These are phyloP conservation scores for Papilio polyxenes DNA, from an alignment of 1,140 invertebrate species.

Conservation along the genomic window DNA sequence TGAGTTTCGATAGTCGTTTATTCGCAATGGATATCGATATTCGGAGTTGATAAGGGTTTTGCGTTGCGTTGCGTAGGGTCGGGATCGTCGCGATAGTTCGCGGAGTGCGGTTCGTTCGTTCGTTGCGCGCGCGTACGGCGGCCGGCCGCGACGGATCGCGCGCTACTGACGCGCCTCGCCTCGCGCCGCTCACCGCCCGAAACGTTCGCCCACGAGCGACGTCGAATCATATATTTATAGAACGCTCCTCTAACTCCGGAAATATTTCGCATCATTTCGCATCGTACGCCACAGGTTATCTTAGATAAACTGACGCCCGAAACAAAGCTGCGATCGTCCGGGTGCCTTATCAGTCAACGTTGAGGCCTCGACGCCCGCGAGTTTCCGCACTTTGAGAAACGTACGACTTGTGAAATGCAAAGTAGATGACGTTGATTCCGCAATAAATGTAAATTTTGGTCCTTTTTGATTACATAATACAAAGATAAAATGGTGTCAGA, in stretches of 20 bases:
- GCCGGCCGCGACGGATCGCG: slow-evolving; percentile 75
- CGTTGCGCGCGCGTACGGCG: slow-evolving; percentile 75
- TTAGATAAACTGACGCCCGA: slow-evolving; percentile 60
- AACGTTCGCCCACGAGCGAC: slow-evolving; percentile 77
- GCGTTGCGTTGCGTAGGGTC: slow-evolving; percentile 46
- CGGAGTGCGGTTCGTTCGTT: slow-evolving; percentile 78
- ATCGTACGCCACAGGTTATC: slow-evolving; percentile 70
- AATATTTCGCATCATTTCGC: slow-evolving; percentile 80
- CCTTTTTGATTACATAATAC: slow-evolving; percentile 31
- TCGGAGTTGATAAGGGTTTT: slow-evolving; percentile 43
- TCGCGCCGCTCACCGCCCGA: slow-evolving; percentile 66
- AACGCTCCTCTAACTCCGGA: slow-evolving; percentile 78
- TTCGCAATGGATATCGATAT: slow-evolving; percentile 46
- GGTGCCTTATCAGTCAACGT: slow-evolving; percentile 7
- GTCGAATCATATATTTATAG: slow-evolving; percentile 78
- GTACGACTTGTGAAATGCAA: neutral
- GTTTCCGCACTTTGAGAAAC: neutral
- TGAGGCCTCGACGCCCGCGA: neutral
- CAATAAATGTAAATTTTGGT: slow-evolving; percentile 7
- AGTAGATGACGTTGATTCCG: neutral
- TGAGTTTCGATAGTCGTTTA: slow-evolving; percentile 46
- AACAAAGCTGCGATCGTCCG: slow-evolving; percentile 43
- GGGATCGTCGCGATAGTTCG: slow-evolving; percentile 63
- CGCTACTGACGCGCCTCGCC: slow-evolving; percentile 68
- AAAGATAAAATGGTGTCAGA: slow-evolving; percentile 29